Conservation (phyloP, 2,113 vertebrate species). For the Gymnobelideus leadbeateri region DNA sequence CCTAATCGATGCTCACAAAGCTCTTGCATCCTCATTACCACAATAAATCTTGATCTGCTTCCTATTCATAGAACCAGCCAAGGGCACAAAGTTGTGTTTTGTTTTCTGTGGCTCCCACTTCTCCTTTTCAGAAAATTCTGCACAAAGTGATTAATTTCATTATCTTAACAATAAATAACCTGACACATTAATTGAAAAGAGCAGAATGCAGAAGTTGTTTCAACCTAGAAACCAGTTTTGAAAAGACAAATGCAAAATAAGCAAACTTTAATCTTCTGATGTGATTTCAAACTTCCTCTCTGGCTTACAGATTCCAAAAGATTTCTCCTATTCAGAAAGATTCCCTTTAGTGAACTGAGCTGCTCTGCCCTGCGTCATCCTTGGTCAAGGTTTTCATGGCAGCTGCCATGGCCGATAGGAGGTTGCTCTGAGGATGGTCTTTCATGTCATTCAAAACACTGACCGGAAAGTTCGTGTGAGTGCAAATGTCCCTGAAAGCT, state of each 20-base stretch:
- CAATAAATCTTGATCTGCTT: neutral
- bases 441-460: neutral
- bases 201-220: neutral
- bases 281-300: slow-evolving; percentile 29
- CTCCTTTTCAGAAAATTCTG: neutral
- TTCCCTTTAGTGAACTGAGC: slow-evolving; percentile 49
- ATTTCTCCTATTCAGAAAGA: slow-evolving; percentile 43
- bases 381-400: slow-evolving; percentile 19
- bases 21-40: neutral
- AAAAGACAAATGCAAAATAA: slow-evolving; percentile 8
- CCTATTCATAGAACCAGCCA: neutral
- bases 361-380: slow-evolving; percentile 41
- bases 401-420: neutral
- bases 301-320: slow-evolving; percentile 41
- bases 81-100: neutral
- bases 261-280: slow-evolving; percentile 38
- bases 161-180: slow-evolving; percentile 32
- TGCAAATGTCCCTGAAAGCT: neutral
- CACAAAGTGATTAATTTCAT: neutral
- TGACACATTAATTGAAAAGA: neutral
- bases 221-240: slow-evolving; percentile 26
- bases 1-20: neutral
- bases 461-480: neutral
- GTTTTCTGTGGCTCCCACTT: neutral
- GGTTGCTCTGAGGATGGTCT: neutral